These are phyloP conservation scores for Glossosoma conforme DNA, from an alignment of 1,140 invertebrate genomes.

Conservation along the genomic window DNA sequence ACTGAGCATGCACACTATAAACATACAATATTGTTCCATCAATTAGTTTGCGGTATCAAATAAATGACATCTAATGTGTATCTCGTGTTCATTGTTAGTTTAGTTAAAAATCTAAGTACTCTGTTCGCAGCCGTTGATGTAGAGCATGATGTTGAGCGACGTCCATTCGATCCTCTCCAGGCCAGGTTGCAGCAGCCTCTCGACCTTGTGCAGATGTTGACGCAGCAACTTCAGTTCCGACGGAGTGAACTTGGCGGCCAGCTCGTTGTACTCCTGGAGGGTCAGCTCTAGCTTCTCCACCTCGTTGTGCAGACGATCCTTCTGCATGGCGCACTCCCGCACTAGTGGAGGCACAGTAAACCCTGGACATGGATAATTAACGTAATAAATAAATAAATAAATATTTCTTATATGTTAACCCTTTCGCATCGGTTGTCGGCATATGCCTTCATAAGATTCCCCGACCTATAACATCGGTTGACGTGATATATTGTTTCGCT, in stretches of 20 bases:
- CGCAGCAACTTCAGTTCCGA: constrained; percentile 65
- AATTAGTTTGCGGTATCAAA: too few species aligned
- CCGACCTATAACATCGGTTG: too few species aligned
- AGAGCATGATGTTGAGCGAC: constrained; percentile 74
- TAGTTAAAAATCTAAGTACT: too few species aligned
- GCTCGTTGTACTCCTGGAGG: constrained; percentile 57
- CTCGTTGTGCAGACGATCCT: constrained; percentile 59
- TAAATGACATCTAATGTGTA: too few species aligned
- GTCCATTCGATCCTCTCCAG: constrained; percentile 78
- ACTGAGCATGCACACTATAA: too few species aligned
- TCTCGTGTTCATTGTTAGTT: too few species aligned
- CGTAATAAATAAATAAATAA: not conserved
- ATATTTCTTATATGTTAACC: too few species aligned
- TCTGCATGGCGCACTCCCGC: constrained; percentile 64
- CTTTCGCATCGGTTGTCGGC: too few species aligned
- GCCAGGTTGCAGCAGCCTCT: constrained; percentile 73
- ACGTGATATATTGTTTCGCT: too few species aligned
- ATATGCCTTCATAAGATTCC: too few species aligned
- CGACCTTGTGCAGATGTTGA: constrained; percentile 64
- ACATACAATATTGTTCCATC: too few species aligned
- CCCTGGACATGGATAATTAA: constrained; percentile 39
- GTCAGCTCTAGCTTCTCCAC: constrained; percentile 55
- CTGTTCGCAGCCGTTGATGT: constrained; percentile 53
- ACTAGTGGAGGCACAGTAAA: constrained; percentile 65
- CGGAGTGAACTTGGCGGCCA: constrained; percentile 53